Base-by-base conservation (phyloP, 2,113 vertebrate species). In the Sapajus apella region DNA sequence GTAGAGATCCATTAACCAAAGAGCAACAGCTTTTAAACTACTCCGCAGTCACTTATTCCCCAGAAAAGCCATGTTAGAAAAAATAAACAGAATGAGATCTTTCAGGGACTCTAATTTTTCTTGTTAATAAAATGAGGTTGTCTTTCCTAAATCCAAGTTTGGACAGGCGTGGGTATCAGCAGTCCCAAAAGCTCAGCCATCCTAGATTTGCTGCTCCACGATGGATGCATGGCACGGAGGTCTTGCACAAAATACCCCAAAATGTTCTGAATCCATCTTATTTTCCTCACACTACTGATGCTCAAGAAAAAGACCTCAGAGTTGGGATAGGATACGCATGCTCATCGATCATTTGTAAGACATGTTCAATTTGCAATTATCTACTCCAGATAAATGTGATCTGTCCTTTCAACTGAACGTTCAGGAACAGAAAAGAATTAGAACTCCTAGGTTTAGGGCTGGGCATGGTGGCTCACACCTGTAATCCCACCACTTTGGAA, bases 71-170 rank as follows among this genome's bases (percentile, higher is more conserved):
- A 6, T 35, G 30, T 58, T 70, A 72, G 56, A 64, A 90, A 68
- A 70, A 6, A 72, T 2, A 11, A 40, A 89, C 32, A 61, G 40
- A 56, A n/a, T 10, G 21, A 40, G 20, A 50, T 25, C 72, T 61
- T 55, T 47, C 21, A 32, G 55, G 55, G 14, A 12, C 61, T 50
- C 37, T 27, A 35, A 75, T 32, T 55, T 66, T 93, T 25, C 79
- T 64, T 11, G 23, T 45, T 58, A 20, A 61, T n/a, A 81, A 94
- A 91, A 72, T 27, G 17, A 45, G n/a, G 12, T 10, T 68, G 10
- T 66, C 18, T 84, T 66, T 91, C 58, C 58, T 77, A 89, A 87
- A 68, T n/a, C 12, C 37, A 52, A 8, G 32, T 61, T 61, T 87
- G 40, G 64, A 43, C 9, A 27, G 35, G 4, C 23, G 1, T 6